These are phyloP conservation scores for Montipora foliosa DNA, from an alignment of 64 coral and sea anemone genomes.

Conservation along the genomic window DNA sequence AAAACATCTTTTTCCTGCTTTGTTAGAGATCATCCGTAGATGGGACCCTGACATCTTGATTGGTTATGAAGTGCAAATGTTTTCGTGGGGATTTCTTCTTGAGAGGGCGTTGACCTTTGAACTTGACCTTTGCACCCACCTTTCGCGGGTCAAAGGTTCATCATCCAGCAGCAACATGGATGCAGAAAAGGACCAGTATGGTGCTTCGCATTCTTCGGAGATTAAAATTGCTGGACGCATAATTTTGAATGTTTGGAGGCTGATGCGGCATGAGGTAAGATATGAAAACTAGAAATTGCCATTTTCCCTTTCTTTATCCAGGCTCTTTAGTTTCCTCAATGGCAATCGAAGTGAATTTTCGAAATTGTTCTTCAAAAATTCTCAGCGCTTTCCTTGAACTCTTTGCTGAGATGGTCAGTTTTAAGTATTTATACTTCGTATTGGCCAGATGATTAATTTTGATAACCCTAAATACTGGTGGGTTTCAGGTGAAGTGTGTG, in stretches of 20 bases:
- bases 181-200: conserved; percentile 89
- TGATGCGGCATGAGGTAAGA: conserved; percentile 97
- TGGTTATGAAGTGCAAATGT: conserved; percentile 96
- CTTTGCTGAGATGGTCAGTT: too few relatives aligned
- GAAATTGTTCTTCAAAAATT: too few relatives aligned
- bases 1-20: conserved; percentile 69
- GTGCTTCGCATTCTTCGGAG: conserved; percentile 89
- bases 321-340: too few relatives aligned
- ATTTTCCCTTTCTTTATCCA: neutral
- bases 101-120: conserved; percentile 84
- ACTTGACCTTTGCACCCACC: conserved; percentile 72
- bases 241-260: conserved; percentile 92
- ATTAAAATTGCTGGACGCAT: conserved; percentile 92
- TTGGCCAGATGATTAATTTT: too few relatives aligned
- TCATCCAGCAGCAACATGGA: conserved; percentile 87
- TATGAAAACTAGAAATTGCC: neutral
- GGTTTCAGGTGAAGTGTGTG: too few relatives aligned
- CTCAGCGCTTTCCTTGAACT: too few relatives aligned
- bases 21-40: conserved; percentile 68
- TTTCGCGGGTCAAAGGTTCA: conserved; percentile 82
- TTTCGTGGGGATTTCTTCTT: conserved; percentile 93
- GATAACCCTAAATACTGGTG: too few relatives aligned
- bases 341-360: too few relatives aligned
- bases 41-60: conserved; percentile 98
- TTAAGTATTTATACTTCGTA: too few relatives aligned